Percentiles rank a stretch among this genome's conserved stretches.
These are phyloP conservation scores for Trididemnum nubilum DNA, from an alignment of 23 tunicate species.

Conservation along the genomic window DNA sequence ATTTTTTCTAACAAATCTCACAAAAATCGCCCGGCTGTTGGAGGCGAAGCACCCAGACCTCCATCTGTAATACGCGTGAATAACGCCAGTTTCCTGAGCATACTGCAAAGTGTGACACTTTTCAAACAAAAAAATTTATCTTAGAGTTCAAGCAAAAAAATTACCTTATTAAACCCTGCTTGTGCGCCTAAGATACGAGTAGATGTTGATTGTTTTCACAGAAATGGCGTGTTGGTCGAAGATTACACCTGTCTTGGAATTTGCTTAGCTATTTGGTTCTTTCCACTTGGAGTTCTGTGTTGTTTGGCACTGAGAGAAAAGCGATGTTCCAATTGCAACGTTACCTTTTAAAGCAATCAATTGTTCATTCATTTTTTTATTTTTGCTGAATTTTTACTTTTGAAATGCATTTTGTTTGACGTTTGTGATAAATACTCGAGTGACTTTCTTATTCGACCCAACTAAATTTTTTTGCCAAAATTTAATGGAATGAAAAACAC, in stretches of 20 bases:
- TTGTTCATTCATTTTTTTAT: not conserved
- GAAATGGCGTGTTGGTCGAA: constrained; percentile 14
- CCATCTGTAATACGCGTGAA: too few species aligned
- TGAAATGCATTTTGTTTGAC: not conserved
- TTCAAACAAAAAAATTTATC: too few species aligned
- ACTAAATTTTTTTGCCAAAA: not conserved
- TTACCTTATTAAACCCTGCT: too few species aligned
- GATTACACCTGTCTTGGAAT: constrained; percentile 18
- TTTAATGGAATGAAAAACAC: not conserved
- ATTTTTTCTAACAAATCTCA: too few species aligned
- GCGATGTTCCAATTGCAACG: not conserved
- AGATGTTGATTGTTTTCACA: not conserved
- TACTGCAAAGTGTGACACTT: too few species aligned
- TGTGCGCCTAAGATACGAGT: not conserved
- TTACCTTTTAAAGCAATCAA: not conserved
- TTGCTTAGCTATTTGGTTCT: constrained; percentile 21
- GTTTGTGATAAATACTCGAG: too few species aligned
- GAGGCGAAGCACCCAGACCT: too few species aligned
- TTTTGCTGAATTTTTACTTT: not conserved
- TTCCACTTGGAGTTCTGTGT: constrained; percentile 16
- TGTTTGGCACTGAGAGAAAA: constrained; percentile 1
- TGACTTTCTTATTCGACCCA: too few species aligned
- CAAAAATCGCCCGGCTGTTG: too few species aligned
- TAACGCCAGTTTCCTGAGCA: too few species aligned
- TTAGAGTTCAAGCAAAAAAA: too few species aligned